phyloP scores from a whole-genome alignment of 2,888 invertebrate species.

The Tanaodytes sp. region DNA sequence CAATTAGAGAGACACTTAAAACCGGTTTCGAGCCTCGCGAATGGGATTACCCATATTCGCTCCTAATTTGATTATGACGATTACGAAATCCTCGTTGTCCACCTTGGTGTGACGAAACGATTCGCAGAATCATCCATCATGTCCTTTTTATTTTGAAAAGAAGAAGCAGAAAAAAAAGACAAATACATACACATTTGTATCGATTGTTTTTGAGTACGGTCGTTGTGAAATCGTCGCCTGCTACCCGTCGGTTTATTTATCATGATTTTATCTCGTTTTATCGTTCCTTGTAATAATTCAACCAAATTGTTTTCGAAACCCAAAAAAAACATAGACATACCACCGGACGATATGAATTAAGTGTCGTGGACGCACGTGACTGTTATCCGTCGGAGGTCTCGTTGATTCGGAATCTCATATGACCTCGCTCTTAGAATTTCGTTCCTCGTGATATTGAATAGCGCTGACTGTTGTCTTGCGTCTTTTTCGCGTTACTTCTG shows the following conservation, averaged over 20 bases:
- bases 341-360: no score
- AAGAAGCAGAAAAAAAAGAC: no score
- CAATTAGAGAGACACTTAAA: no score
- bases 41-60: slow-evolving; percentile 37
- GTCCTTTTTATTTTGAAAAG: slow-evolving; percentile 26
- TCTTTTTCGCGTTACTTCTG: slow-evolving; percentile 16
- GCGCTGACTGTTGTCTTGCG: slow-evolving; percentile 12
- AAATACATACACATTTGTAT: no score
- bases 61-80: slow-evolving; percentile 54
- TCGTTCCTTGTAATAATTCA: no score
- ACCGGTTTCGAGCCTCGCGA: slow-evolving; percentile 33
- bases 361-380: slow-evolving; percentile 21
- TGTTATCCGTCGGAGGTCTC: slow-evolving; percentile 2
- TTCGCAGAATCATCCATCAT: slow-evolving; percentile 7
- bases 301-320: neutral
- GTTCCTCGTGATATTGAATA: slow-evolving; percentile 20
- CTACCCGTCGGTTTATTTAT: neutral
- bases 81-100: slow-evolving; percentile 44
- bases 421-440: slow-evolving; percentile 41
- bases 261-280: no score
- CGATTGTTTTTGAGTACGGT: no score
- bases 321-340: no score
- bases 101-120: slow-evolving; percentile 26
- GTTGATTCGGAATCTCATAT: slow-evolving; percentile 12
- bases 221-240: neutral